Evolutionary conservation across 2,888 invertebrate genomes (phyloP).

Genomic region (Melanostoma mellinum): DNA sequence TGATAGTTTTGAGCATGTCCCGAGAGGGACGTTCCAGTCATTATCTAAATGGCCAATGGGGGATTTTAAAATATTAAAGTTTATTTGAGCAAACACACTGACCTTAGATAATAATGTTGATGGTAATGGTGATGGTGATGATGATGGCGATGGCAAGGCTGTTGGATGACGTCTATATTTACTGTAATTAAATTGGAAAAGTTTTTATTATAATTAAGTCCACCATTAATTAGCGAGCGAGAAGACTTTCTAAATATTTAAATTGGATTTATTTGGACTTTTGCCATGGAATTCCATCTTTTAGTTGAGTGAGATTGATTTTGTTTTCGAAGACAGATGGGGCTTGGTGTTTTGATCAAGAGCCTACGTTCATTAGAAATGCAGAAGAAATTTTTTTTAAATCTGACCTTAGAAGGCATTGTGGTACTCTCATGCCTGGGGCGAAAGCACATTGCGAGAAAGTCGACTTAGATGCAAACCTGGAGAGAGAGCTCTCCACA

Average conservation of each 20-base stretch:
- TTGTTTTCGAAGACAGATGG: too few relatives aligned
- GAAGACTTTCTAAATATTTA: background rate
- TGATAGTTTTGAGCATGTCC: conserved; percentile 19
- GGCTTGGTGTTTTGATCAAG: too few relatives aligned
- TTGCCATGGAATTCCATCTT: background rate
- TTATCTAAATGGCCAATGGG: conserved; percentile 30
- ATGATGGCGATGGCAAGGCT: background rate
- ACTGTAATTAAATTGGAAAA: conserved; percentile 52
- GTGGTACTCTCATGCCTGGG: too few relatives aligned
- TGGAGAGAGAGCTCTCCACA: too few relatives aligned
- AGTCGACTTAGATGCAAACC: too few relatives aligned
- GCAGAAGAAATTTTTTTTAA: too few relatives aligned
- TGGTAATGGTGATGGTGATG: background rate
- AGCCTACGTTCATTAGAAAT: too few relatives aligned
- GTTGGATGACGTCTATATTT: background rate
- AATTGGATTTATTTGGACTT: background rate
- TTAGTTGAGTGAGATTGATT: too few relatives aligned
- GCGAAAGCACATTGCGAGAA: too few relatives aligned
- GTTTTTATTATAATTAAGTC: conserved; percentile 29
- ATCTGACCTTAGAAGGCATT: too few relatives aligned
- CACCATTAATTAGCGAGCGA: conserved; percentile 7
- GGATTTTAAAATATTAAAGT: conserved; percentile 21
- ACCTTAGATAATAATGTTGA: conserved; percentile 35
- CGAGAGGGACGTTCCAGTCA: conserved; percentile 20
- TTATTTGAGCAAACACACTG: conserved; percentile 43